Evolutionary conservation across 2,888 invertebrate species (phyloP).

Genomic region (Erpobdella octoculata): DNA sequence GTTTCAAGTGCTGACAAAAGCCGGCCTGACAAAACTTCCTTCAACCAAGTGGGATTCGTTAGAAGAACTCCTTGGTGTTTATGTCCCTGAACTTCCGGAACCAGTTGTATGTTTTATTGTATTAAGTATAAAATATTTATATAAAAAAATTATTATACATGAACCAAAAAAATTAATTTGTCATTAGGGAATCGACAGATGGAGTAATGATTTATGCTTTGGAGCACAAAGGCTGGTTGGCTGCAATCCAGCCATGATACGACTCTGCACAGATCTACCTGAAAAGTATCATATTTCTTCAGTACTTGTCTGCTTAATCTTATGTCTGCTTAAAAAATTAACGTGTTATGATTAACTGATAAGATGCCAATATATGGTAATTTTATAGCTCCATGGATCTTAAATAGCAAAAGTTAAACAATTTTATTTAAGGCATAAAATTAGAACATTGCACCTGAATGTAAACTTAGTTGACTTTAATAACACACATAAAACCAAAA

Average conservation of each 20-base stretch:
- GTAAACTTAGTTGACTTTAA: no score
- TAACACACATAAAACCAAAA: neutral
- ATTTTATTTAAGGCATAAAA: no score
- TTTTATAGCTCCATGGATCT: no score
- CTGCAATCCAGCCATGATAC: slow-evolving; percentile 53
- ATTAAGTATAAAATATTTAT: neutral
- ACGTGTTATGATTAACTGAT: no score
- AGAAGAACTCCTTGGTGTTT: slow-evolving; percentile 37
- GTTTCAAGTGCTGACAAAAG: slow-evolving; percentile 43
- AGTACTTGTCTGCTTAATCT: neutral
- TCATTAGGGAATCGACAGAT: slow-evolving; percentile 37
- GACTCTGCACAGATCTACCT: slow-evolving; percentile 52
- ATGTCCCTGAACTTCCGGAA: slow-evolving; percentile 33
- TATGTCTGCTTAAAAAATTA: no score
- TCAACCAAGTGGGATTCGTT: slow-evolving; percentile 32
- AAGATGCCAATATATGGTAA: no score
- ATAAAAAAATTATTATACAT: neutral
- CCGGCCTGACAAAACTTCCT: slow-evolving; percentile 35
- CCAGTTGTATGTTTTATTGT: slow-evolving; percentile 33
- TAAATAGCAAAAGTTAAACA: neutral
- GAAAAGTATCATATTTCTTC: slow-evolving; percentile 47
- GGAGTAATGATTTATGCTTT: slow-evolving; percentile 44
- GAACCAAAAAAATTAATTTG: no score
- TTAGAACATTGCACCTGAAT: no score
- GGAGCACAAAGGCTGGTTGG: slow-evolving; percentile 54